Evolutionary conservation across 1,140 invertebrate genomes (phyloP).

Genomic region (Cotesia chilonis): DNA sequence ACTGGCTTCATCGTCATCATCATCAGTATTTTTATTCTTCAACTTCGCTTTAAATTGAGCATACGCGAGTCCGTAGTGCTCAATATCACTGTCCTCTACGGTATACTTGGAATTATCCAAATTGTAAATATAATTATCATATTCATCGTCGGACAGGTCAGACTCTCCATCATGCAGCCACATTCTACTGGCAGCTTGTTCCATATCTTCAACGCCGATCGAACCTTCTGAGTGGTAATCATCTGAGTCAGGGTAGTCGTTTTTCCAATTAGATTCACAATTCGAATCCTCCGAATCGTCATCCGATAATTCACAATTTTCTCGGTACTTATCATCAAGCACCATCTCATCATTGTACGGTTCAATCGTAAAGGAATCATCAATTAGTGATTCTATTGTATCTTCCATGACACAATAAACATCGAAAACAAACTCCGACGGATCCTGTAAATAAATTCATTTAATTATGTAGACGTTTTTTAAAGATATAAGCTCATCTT

Average conservation of each 20-base stretch:
- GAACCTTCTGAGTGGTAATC: constrained; percentile 50
- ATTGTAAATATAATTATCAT: constrained; percentile 61
- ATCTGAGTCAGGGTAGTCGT: constrained; percentile 68
- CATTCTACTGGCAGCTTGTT: constrained; percentile 49
- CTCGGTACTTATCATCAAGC: constrained; percentile 34
- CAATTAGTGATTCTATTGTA: constrained; percentile 22
- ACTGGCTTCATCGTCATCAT: too few species aligned
- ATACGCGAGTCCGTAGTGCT: constrained; percentile 66
- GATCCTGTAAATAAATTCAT: constrained; percentile 19
- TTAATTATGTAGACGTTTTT: neutral
- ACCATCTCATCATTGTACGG: constrained; percentile 23
- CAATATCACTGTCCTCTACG: constrained; percentile 63
- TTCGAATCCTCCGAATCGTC: constrained; percentile 66
- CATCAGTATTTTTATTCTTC: constrained; percentile 43
- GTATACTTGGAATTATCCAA: constrained; percentile 37
- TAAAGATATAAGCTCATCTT: constrained; percentile 2
- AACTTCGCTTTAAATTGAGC: constrained; percentile 67
- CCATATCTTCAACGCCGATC: constrained; percentile 53
- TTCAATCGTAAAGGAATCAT: constrained; percentile 45
- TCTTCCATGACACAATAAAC: constrained; percentile 49
- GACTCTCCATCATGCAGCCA: constrained; percentile 49
- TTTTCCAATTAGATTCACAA: constrained; percentile 65
- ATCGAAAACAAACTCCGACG: constrained; percentile 52
- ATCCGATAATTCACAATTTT: constrained; percentile 47
- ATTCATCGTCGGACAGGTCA: constrained; percentile 59